phyloP scores from a whole-genome alignment of 2,888 invertebrate species.

The Anthrax anthrax region DNA sequence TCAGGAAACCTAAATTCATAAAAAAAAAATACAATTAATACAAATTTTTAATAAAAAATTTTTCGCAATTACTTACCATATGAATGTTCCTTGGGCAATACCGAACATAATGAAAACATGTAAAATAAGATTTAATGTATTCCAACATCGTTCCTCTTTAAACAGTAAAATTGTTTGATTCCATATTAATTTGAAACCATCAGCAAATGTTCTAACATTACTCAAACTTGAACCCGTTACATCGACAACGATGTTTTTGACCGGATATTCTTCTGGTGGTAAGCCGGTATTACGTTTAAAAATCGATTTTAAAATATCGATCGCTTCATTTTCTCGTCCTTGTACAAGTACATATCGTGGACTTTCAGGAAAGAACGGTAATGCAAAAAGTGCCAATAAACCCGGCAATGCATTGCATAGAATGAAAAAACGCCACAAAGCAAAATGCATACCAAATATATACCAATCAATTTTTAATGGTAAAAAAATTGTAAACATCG shows the following conservation, averaged over 20 bases:
- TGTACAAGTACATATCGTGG: conserved; percentile 59
- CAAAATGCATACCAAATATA: conserved; percentile 41
- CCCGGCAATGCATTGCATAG: conserved; percentile 50
- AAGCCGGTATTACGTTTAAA: conserved; percentile 40
- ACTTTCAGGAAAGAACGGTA: conserved; percentile 55
- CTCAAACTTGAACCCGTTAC: conserved; percentile 21
- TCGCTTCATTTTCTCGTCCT: conserved; percentile 43
- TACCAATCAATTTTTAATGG: conserved; percentile 40
- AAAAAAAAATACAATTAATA: no score
- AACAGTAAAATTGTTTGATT: conserved; percentile 27
- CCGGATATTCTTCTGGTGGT: conserved; percentile 36
- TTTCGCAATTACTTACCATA: conserved; percentile 25
- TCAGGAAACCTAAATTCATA: conserved; percentile 23
- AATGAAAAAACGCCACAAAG: conserved; percentile 63
- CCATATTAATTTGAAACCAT: conserved; percentile 25
- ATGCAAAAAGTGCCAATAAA: conserved; percentile 41
- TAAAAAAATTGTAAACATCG: conserved; percentile 52
- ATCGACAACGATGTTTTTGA: conserved; percentile 23
- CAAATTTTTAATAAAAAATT: no score
- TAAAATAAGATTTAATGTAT: conserved; percentile 25
- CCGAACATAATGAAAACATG: conserved; percentile 23
- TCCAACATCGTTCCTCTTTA: conserved; percentile 17
- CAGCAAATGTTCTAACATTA: conserved; percentile 20
- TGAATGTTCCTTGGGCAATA: conserved; percentile 27
- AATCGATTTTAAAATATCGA: conserved; percentile 44